Base-by-base conservation (phyloP, 1,140 invertebrate genomes). In the Brachionus calyciflorus region DNA sequence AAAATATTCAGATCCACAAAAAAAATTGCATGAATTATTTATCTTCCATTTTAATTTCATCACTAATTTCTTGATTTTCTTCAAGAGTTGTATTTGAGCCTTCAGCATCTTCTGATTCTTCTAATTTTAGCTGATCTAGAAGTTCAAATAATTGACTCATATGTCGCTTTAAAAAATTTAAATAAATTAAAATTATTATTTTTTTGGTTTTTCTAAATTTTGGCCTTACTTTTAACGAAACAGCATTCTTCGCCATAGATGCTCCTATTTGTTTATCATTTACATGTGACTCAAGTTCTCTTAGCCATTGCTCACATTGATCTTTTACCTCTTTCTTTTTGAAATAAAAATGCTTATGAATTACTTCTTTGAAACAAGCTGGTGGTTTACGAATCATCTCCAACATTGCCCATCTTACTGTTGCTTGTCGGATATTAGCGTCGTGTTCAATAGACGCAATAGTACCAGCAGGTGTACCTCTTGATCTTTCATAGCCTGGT, bases 371-470 rank as follows among this genome's bases (percentile, higher is more conserved):
- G 82, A 95, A 95, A 86, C 92, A 93, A 19, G 91, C 89, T 80
- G 91, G 91, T 2, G 93, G 93, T 86, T 93, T 93, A 78, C 90
- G 86, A 78, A 96, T 89, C 83, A 95, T 93, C 84, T 96, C 93
- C 53, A 96, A 87, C 91, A 97, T 96, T 46, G 93, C 94, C 93
- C 93, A 97, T 82, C 92, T 91, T 41, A 94, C 91, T 69, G 92
- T 95, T 4, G 93, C 93, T 85, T 95, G 92, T 85, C 93, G 91
- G 80, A 98, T 94, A 84, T 96, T 96, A 78, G 93, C 91, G 85
- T 97, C 96, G 85, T 97, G 97, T 84, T 96, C 93, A 80, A 91
- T 88, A 7, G 85, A 87, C 83, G 91, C 93, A 82, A 91, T 90
- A 80, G 89, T 92, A 78, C 93, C 94, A 28, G 90, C 90, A 21